phyloP scores from a whole-genome alignment of 2,888 invertebrate species.

The Tridacna crocea region DNA sequence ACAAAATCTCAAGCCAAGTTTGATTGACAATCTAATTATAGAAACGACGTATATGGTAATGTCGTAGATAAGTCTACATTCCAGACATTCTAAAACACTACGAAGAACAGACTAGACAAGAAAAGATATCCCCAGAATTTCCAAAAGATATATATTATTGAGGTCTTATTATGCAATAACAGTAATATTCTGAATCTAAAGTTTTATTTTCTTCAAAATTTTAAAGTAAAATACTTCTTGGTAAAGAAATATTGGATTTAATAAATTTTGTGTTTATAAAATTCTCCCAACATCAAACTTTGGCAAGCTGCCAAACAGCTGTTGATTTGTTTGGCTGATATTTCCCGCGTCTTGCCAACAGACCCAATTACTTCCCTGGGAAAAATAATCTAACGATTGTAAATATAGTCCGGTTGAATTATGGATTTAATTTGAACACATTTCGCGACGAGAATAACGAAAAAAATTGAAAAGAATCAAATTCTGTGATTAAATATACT shows the following conservation, averaged over 20 bases:
- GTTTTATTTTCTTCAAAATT: neutral
- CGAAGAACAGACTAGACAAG: conserved; percentile 45
- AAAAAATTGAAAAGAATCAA: conserved; percentile 25
- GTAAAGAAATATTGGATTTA: neutral
- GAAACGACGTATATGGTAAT: conserved; percentile 79
- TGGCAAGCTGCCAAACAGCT: conserved; percentile 77
- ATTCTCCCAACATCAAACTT: conserved; percentile 73
- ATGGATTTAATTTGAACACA: conserved; percentile 23
- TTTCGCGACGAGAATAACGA: neutral
- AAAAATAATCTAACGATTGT: conserved; percentile 64
- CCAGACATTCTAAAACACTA: conserved; percentile 75
- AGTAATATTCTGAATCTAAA: neutral
- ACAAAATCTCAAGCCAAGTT: conserved; percentile 1
- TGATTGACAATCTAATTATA: conserved; percentile 71
- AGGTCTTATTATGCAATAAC: neutral
- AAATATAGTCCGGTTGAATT: conserved; percentile 61
- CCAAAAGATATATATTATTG: neutral
- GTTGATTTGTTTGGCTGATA: conserved; percentile 79
- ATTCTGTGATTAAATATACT: conserved; percentile 36
- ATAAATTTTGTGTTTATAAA: conserved; percentile 29
- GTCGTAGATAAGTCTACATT: conserved; percentile 79
- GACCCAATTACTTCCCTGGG: conserved; percentile 63
- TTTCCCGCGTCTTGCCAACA: conserved; percentile 83
- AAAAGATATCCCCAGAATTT: neutral
- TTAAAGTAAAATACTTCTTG: neutral